Base-by-base conservation (phyloP, 2,113 vertebrate species). In the Numenius arquata region DNA sequence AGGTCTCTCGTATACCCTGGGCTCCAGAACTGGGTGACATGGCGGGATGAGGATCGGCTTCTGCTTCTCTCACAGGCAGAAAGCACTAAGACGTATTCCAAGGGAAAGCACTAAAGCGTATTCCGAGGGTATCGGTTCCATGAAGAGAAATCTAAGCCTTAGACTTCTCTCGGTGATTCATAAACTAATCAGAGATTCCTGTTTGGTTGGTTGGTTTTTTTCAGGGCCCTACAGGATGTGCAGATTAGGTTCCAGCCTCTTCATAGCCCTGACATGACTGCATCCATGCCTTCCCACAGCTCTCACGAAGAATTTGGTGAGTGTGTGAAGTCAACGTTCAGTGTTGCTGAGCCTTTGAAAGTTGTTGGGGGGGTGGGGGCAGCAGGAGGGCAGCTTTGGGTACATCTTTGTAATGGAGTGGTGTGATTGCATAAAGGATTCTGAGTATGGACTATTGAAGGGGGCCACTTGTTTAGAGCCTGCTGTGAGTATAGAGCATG, bases 211-310 rank as follows among this genome's bases (percentile, higher is more conserved):
- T 43, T 45, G 17, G 13, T 38, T 20, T 36, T 52, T 71, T 88
- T 95, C 88, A 98, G 99, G 97, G 99, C 99, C 56, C 97, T 99
- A 30, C 99, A 99, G 89, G 99, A 99, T 93, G 99, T 99, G 27
- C 99, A 99, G 97, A 99, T 99, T 91, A 99, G 99, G 97, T 99
- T 99, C 97, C 99, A 99, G 83, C 99, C 99, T n/a, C 98, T 98
- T 72, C 95, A 98, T 3, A 98, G 97, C 52, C 98, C 98, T 87
- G 98, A 98, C 32, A 95, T 98, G 30, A 96, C 97, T 5, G 81
- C 92, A 15, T 98, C 99, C 17, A 95, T 99, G 66, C 97, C 98
- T 52, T 92, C 97, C 62, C 98, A 99, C 62, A 90, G 98, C 82
- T 96, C 98, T 50, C 98, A 98, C 36, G 99, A 99, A 68, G 98